Conservation (phyloP, 2,888 invertebrate species). For the Macaria notata region DNA sequence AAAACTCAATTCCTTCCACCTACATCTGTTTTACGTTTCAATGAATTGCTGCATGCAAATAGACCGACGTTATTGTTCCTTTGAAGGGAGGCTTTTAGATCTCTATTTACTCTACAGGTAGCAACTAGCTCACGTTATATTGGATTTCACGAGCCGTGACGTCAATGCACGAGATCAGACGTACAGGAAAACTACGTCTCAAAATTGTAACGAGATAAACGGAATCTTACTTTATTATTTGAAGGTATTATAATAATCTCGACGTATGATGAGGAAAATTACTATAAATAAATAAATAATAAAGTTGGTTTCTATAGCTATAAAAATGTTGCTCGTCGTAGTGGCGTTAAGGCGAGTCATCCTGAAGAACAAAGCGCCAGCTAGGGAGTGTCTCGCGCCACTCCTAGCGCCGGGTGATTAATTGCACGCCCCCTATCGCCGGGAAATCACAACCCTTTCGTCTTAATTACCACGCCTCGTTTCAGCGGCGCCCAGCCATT, state of each 20-base stretch:
- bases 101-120: slow-evolving; percentile 42
- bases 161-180: slow-evolving; percentile 9
- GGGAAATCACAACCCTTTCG: slow-evolving; percentile 80
- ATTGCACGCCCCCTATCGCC: slow-evolving; percentile 65
- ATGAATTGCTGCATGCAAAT: slow-evolving; percentile 71
- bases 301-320: no score
- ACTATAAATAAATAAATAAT: no score
- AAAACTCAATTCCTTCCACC: slow-evolving; percentile 62
- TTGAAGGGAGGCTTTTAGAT: slow-evolving; percentile 50
- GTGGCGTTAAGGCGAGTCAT: slow-evolving; percentile 32
- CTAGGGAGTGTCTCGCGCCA: slow-evolving; percentile 51
- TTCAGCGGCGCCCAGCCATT: slow-evolving; percentile 68
- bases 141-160: slow-evolving; percentile 15
- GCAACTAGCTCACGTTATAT: slow-evolving; percentile 12
- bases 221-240: no score
- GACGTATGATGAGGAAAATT: no score
- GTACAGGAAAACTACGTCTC: not conserved
- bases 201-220: not conserved
- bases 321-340: no score
- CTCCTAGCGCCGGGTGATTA: slow-evolving; percentile 63
- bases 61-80: slow-evolving; percentile 63
- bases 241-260: no score
- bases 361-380: slow-evolving; percentile 42
- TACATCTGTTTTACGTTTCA: slow-evolving; percentile 69
- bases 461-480: slow-evolving; percentile 80